phyloP scores from a whole-genome alignment of 2,797 vertebrate genomes.

The Artibeus lituratus region DNA sequence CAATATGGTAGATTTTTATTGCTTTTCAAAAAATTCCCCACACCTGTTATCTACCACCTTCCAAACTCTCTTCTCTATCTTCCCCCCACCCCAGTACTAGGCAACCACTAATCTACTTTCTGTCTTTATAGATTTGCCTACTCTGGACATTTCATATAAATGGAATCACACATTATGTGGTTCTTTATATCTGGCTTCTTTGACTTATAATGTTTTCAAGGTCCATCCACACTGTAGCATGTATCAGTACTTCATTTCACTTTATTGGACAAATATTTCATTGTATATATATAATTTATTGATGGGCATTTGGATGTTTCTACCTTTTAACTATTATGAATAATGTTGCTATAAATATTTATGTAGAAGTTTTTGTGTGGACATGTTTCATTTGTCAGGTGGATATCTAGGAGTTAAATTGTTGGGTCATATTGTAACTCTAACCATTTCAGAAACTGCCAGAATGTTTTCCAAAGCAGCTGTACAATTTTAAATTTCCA shows the following conservation, averaged over 20 bases:
- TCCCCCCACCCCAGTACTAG: not conserved
- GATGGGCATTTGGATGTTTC: not conserved
- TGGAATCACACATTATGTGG: not conserved
- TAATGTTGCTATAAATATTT: not conserved
- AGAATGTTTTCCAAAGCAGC: not conserved
- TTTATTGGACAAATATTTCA: not conserved
- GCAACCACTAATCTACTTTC: not conserved
- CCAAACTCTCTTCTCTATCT: not conserved
- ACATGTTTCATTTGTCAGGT: not conserved
- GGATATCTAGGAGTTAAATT: not conserved
- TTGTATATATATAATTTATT: not conserved
- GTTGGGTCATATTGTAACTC: not conserved
- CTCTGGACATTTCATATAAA: not conserved
- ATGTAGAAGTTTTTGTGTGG: not conserved
- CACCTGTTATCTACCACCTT: not conserved
- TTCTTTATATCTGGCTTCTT: not conserved
- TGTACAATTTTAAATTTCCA: not conserved
- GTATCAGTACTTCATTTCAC: not conserved
- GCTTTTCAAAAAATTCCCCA: not conserved
- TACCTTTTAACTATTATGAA: not conserved
- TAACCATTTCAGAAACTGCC: not conserved
- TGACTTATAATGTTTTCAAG: not conserved
- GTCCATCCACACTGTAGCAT: not conserved
- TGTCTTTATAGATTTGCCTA: not conserved
- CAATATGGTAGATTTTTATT: not conserved